phyloP scores from a whole-genome alignment of 2,113 vertebrate species.

The Phylloscopus trochilus region DNA sequence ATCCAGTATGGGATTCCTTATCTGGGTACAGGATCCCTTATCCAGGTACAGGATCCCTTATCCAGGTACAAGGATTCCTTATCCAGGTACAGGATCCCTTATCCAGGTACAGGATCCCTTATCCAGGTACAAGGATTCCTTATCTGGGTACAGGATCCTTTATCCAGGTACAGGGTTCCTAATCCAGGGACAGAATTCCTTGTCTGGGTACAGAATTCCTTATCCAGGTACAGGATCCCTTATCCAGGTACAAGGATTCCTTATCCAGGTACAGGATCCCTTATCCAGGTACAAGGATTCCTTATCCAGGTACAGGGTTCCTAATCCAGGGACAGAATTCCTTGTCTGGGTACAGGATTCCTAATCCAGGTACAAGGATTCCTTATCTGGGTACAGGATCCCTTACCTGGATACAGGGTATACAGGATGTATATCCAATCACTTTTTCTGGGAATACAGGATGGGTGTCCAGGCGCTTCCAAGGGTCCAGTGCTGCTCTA shows the following conservation, averaged over 20 bases:
- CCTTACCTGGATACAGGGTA: rapidly evolving
- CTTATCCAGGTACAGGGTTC: too few relatives aligned
- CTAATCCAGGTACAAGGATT: constrained; percentile 68
- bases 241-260: constrained; percentile 37
- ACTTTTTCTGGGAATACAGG: background rate
- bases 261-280: background rate
- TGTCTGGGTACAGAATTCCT: rapidly evolving
- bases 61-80: too few relatives aligned
- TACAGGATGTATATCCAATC: background rate
- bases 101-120: background rate
- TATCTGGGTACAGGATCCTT: constrained; percentile 72
- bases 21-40: too few relatives aligned
- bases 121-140: constrained; percentile 72
- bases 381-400: background rate
- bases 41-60: background rate
- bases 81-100: too few relatives aligned
- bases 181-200: background rate
- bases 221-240: constrained; percentile 65
- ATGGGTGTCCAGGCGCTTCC: background rate
- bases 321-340: constrained; percentile 65
- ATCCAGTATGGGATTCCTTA: constrained; percentile 23
- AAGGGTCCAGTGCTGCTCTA: background rate
- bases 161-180: constrained; percentile 46
- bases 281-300: too few relatives aligned
- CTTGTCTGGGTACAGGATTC: background rate